Evolutionary conservation across 2,797 vertebrate genomes (phyloP).

Genomic region (Holocentrus rufus): DNA sequence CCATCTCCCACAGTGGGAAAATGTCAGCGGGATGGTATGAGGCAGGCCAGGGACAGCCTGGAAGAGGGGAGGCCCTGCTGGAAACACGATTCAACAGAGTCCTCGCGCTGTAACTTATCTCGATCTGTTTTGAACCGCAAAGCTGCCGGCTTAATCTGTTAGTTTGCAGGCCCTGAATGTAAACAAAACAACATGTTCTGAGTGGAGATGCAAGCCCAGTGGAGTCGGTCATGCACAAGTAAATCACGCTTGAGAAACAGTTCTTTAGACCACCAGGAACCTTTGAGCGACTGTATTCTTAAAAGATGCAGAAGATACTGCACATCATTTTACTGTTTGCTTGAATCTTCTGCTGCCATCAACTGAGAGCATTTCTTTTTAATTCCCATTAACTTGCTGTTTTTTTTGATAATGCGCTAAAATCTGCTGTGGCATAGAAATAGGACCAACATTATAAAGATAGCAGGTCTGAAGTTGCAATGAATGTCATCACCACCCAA

Average conservation of each 20-base stretch:
- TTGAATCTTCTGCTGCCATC: no score
- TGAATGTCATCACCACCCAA: conserved; percentile 52
- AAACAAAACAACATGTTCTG: conserved; percentile 17
- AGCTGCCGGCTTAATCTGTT: not conserved
- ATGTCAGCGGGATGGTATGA: conserved; percentile 68
- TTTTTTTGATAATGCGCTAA: conserved; percentile 15
- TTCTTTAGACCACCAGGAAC: not conserved
- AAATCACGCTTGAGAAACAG: not conserved
- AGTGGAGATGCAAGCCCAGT: not conserved
- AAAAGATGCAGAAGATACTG: no score
- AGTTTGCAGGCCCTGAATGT: conserved; percentile 2
- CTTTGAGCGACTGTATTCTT: not conserved
- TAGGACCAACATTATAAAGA: conserved; percentile 11
- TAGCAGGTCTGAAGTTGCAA: conserved; percentile 30
- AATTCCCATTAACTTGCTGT: not conserved
- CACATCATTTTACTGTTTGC: no score
- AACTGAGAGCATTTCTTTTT: not conserved
- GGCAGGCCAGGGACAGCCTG: conserved; percentile 24
- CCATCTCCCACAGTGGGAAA: conserved; percentile 64
- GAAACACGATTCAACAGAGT: conserved; percentile 23
- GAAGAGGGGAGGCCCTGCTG: conserved; percentile 23
- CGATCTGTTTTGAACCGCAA: conserved; percentile 14
- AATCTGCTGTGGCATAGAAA: conserved; percentile 13
- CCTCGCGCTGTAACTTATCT: conserved; percentile 5
- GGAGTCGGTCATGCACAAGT: not conserved